These are phyloP conservation scores for Valencia hispanica DNA, from an alignment of 2,797 vertebrate species.

Conservation along the genomic window DNA sequence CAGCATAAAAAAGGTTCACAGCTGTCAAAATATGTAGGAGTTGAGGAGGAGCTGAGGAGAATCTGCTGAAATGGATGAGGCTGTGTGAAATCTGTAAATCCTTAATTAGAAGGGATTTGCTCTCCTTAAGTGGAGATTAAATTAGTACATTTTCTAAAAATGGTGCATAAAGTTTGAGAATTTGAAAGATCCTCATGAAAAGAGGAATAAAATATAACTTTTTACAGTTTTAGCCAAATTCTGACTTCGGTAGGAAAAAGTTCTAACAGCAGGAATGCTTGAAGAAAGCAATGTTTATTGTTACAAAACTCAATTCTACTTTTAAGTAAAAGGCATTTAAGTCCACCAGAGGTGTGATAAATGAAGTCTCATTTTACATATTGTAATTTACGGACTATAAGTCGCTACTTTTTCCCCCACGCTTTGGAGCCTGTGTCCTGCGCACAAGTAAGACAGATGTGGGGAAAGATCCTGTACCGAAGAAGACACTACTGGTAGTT, in stretches of 20 bases:
- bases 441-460: no score
- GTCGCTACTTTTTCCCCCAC: no score
- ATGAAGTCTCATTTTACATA: neutral
- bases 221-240: slow-evolving; percentile 10
- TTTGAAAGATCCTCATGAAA: slow-evolving; percentile 10
- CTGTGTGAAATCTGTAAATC: slow-evolving; percentile 56
- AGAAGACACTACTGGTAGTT: no score
- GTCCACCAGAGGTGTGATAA: neutral
- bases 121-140: slow-evolving; percentile 53
- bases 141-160: slow-evolving; percentile 38
- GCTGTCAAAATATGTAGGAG: slow-evolving; percentile 30
- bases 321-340: slow-evolving; percentile 5
- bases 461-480: no score
- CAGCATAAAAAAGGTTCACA: slow-evolving; percentile 16
- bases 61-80: slow-evolving; percentile 48
- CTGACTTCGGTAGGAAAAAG: slow-evolving; percentile 15
- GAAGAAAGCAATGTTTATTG: slow-evolving; percentile 12
- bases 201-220: slow-evolving; percentile 23
- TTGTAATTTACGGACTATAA: no score
- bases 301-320: slow-evolving; percentile 21
- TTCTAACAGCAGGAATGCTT: slow-evolving; percentile 20
- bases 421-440: no score
- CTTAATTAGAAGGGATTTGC: slow-evolving; percentile 58
- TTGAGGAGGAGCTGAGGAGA: slow-evolving; percentile 43
- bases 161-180: slow-evolving; percentile 19